Percentiles rank a stretch among this genome's conserved stretches.
phyloP scores from a whole-genome alignment of 2,888 invertebrate species.

The Orthosia gothica region DNA sequence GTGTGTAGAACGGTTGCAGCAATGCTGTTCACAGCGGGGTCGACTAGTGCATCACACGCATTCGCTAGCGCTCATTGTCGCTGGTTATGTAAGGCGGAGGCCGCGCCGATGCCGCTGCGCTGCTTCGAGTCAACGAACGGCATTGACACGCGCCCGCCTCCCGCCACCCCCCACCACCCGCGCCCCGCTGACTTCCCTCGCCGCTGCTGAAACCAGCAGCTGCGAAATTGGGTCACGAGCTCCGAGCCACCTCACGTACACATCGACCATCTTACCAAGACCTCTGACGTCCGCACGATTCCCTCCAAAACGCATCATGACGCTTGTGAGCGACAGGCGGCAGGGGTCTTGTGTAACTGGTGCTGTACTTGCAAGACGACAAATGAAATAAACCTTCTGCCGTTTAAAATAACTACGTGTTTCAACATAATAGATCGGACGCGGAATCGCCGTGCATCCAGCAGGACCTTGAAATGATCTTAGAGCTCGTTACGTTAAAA shows the following conservation, averaged over 20 bases:
- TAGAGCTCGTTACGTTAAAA: conserved; percentile 47
- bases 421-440: conserved; percentile 78
- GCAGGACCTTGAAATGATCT: conserved; percentile 73
- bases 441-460: conserved; percentile 75
- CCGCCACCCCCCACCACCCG: conserved; percentile 74
- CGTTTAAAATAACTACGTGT: conserved; percentile 82
- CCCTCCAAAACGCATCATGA: conserved; percentile 48
- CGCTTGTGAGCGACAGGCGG: conserved; percentile 55
- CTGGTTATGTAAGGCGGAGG: conserved; percentile 91
- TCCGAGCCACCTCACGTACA: conserved; percentile 86
- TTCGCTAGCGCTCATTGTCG: conserved; percentile 88
- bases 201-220: conserved; percentile 91
- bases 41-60: conserved; percentile 85
- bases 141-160: conserved; percentile 90
- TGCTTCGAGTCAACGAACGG: conserved; percentile 91
- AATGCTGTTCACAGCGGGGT: conserved; percentile 60
- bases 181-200: conserved; percentile 77
- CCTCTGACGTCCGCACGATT: conserved; percentile 76
- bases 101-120: conserved; percentile 89
- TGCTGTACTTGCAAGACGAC: conserved; percentile 80
- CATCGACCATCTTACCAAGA: conserved; percentile 81
- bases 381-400: conserved; percentile 85
- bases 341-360: conserved; percentile 71
- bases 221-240: conserved; percentile 91
- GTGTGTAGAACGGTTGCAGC: conserved; percentile 16